These are phyloP conservation scores for Spongia lamella DNA, from an alignment of 37 sponge, comb jelly and placozoan genomes.

Conservation along the genomic window DNA sequence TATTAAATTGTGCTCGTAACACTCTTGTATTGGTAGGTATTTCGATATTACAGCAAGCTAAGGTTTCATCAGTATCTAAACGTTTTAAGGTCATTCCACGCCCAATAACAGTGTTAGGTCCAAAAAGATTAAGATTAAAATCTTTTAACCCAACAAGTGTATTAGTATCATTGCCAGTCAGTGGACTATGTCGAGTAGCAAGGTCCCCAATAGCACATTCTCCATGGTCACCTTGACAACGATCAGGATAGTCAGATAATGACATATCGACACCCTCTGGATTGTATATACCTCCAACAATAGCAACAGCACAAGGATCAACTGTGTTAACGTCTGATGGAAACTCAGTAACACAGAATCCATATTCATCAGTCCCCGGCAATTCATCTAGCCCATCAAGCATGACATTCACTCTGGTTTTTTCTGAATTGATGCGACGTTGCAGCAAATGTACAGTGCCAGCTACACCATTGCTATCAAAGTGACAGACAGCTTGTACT, in stretches of 20 bases:
- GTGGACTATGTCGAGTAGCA: not conserved
- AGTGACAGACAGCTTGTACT: constrained; percentile 18
- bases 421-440: constrained; percentile 28
- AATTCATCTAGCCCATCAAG: constrained; percentile 46
- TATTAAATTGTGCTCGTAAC: not conserved
- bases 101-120: constrained; percentile 44
- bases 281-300: constrained; percentile 42
- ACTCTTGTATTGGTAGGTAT: too few species aligned
- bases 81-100: constrained; percentile 51
- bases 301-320: constrained; percentile 29
- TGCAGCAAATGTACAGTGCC: constrained; percentile 45
- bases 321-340: constrained; percentile 21
- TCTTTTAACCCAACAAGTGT: constrained; percentile 22
- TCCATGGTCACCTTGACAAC: not conserved
- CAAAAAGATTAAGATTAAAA: constrained; percentile 14
- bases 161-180: not conserved
- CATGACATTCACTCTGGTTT: constrained; percentile 4
- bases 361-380: constrained; percentile 9
- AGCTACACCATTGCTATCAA: constrained; percentile 46
- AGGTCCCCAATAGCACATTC: constrained; percentile 58
- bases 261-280: not conserved
- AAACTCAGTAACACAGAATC: constrained; percentile 29
- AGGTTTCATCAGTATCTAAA: not conserved
- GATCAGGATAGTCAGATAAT: not conserved
- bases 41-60: constrained; percentile 68